Evolutionary conservation across 1,140 invertebrate genomes (phyloP), one percentile per base, ranked within the genome.

Genomic region (Drosophila parvula): DNA sequence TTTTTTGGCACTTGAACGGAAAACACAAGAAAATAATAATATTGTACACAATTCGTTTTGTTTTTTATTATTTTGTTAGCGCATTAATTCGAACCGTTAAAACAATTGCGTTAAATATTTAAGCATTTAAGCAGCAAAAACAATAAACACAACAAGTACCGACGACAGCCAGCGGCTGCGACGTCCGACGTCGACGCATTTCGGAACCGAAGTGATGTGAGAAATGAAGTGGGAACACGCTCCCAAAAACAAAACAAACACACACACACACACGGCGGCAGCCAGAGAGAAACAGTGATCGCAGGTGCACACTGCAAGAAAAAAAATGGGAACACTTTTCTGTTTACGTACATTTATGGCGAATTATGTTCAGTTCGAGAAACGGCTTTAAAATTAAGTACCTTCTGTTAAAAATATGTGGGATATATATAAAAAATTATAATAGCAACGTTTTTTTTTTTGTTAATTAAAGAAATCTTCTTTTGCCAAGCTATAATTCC

Each of bases 141-240:
- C 16, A 50, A 32, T 11, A 34, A 36, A 30, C 27, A 55, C 34
- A 58, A 57, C 55, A 57, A 58, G 27, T 65, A 65, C 62, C 62
- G 62, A 65, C 57, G 62, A 45, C 62, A 38, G 59, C 61, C 61
- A 55, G 65, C 62, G 61, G 47, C 62, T 50, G 65, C 65, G 47
- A 55, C 65, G 65, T 67, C 62, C 65, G 65, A 50, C 38, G 65
- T 34, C 65, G 65, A 67, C 65, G 65, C 65, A 69, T 69, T 69
- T 36, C 65, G 48, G 38, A 65, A 58, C n/a, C 22, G 45, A 61
- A 38, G 30, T 53, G n/a, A 40, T 16, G 55, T 43, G 55, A 43
- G 38, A 50, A 67, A 34, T 44, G 38, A 53, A 67, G 38, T 56
- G 16, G 27, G 62, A 30, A 30, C 59, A 16, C 59, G 60, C 56